phyloP scores from a whole-genome alignment of 2,888 invertebrate genomes.

The Pseudanteris insignis region DNA sequence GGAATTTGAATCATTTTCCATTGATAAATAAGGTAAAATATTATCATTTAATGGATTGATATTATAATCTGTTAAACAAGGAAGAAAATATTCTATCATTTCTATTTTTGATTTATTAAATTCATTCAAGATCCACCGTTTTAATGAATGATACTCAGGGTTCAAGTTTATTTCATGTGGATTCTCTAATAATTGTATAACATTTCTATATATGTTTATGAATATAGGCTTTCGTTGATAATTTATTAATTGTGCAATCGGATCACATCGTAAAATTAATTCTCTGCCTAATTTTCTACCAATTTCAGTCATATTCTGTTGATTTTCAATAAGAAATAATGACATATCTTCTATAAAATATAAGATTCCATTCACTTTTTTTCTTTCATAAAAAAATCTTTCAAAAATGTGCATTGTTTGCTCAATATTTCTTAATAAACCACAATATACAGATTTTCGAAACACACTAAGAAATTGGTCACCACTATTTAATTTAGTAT shows the following conservation, averaged over 20 bases:
- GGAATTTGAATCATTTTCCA: not conserved
- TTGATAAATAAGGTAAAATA: not conserved
- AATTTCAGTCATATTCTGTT: slow-evolving; percentile 38
- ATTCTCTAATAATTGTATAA: slow-evolving; percentile 49
- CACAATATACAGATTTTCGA: slow-evolving; percentile 53
- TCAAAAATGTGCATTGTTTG: slow-evolving; percentile 51
- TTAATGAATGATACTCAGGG: slow-evolving; percentile 42
- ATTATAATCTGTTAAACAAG: slow-evolving; percentile 51
- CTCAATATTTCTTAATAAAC: slow-evolving; percentile 49
- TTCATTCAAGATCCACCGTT: slow-evolving; percentile 55
- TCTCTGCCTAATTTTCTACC: slow-evolving; percentile 47
- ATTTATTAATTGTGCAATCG: slow-evolving; percentile 38
- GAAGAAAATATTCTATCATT: slow-evolving; percentile 55
- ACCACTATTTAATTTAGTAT: no score
- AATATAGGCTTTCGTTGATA: slow-evolving; percentile 50
- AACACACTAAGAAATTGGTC: slow-evolving; percentile 59
- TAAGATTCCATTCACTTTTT: slow-evolving; percentile 53
- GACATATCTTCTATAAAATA: slow-evolving; percentile 56
- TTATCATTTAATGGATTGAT: slow-evolving; percentile 7
- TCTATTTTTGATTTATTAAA: slow-evolving; percentile 51
- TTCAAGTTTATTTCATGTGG: slow-evolving; percentile 47
- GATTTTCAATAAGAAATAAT: slow-evolving; percentile 50
- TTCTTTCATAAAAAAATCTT: slow-evolving; percentile 35
- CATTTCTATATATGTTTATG: slow-evolving; percentile 54
- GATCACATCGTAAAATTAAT: slow-evolving; percentile 49